These are phyloP conservation scores for Polietes domitor DNA, from an alignment of 2,888 invertebrate genomes.

Conservation along the genomic window DNA sequence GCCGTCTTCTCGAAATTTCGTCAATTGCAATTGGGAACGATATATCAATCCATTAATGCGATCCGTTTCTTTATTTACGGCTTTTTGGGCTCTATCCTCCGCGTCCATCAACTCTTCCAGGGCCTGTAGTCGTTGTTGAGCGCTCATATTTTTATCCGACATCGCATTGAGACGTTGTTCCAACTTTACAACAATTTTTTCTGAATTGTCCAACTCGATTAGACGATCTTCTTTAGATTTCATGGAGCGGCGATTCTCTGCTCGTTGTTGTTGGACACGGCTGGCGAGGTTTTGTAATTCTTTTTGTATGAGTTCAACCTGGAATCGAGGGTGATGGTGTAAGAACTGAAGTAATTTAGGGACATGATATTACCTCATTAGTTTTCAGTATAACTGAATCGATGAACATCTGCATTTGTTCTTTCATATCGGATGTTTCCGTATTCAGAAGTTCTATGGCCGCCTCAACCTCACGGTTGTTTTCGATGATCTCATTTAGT, in stretches of 20 bases:
- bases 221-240: slow-evolving; percentile 71
- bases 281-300: slow-evolving; percentile 76
- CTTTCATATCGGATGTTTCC: slow-evolving; percentile 77
- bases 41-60: slow-evolving; percentile 76
- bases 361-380: slow-evolving; percentile 79
- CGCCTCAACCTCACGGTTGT: slow-evolving; percentile 82
- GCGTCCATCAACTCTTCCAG: slow-evolving; percentile 78
- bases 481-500: slow-evolving; percentile 81
- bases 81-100: slow-evolving; percentile 74
- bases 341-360: not conserved
- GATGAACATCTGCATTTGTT: slow-evolving; percentile 76
- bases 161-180: slow-evolving; percentile 73
- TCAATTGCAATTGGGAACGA: slow-evolving; percentile 77
- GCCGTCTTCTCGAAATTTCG: slow-evolving; percentile 74
- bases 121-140: slow-evolving; percentile 77
- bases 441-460: slow-evolving; percentile 80
- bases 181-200: slow-evolving; percentile 69
- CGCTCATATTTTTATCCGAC: slow-evolving; percentile 74
- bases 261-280: slow-evolving; percentile 75
- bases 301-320: slow-evolving; percentile 76
- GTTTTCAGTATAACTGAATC: slow-evolving; percentile 78
- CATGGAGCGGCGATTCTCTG: slow-evolving; percentile 74
- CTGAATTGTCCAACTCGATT: slow-evolving; percentile 70
- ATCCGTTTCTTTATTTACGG: slow-evolving; percentile 74
- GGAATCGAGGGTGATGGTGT: not conserved